phyloP scores from a whole-genome alignment of 2,797 vertebrate genomes.

The Megaceryle alcyon region DNA sequence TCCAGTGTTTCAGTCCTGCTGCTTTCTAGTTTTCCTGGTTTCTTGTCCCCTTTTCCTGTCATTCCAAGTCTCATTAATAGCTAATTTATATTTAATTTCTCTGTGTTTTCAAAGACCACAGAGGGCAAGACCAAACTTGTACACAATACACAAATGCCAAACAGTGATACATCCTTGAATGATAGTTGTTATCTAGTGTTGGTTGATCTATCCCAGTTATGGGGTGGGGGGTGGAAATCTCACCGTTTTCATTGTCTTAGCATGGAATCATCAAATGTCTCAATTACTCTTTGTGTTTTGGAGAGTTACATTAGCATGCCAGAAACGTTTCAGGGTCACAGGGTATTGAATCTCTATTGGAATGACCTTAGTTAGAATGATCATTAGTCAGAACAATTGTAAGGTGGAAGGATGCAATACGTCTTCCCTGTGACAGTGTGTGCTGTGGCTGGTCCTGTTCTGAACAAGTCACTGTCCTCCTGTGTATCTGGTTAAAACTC shows the following conservation, averaged over 20 bases:
- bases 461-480: neutral
- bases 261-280: neutral
- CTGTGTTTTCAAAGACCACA: neutral
- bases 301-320: no score
- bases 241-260: fast-evolving
- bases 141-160: no score
- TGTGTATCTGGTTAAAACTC: neutral
- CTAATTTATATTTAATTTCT: neutral
- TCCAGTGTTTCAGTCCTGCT: neutral
- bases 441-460: neutral
- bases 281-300: neutral
- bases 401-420: fast-evolving
- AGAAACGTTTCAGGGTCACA: neutral
- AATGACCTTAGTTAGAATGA: neutral
- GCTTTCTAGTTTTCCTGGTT: neutral
- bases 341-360: fast-evolving
- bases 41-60: neutral
- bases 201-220: fast-evolving
- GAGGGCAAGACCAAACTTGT: neutral
- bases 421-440: neutral
- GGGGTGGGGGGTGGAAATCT: neutral
- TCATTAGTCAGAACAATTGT: neutral
- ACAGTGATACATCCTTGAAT: neutral
- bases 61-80: neutral
- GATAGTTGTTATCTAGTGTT: fast-evolving